Evolutionary conservation across 2,797 vertebrate genomes (phyloP).

Genomic region (Lutjanus campechanus): DNA sequence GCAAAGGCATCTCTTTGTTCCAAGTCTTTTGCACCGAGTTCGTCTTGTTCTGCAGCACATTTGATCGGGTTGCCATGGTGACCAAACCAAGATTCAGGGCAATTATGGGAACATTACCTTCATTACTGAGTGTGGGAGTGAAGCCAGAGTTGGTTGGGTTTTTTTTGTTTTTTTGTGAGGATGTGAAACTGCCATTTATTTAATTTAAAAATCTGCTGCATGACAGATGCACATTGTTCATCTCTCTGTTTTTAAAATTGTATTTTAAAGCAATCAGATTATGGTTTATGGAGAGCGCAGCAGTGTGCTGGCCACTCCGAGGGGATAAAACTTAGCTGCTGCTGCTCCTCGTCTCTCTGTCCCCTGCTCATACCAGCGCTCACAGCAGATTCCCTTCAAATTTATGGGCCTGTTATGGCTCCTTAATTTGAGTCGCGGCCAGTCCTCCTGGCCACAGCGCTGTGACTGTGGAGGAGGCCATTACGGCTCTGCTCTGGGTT

Average conservation of each 20-base stretch:
- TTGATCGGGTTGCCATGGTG: constrained; percentile 55
- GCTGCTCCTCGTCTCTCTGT: constrained; percentile 31
- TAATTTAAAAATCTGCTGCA: constrained; percentile 40
- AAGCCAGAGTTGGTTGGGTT: constrained; percentile 31
- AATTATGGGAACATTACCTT: constrained; percentile 57
- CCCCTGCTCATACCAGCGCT: constrained; percentile 33
- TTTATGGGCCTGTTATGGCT: constrained; percentile 65
- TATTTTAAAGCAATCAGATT: constrained; percentile 37
- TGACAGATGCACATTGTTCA: constrained; percentile 31
- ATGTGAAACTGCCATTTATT: constrained; percentile 49
- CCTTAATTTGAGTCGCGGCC: constrained; percentile 65
- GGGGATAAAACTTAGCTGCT: constrained; percentile 34
- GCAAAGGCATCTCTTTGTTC: constrained; percentile 12
- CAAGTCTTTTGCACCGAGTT: constrained; percentile 1
- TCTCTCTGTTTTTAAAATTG: constrained; percentile 12
- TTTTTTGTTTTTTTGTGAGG: constrained; percentile 7
- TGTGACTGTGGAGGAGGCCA: constrained; percentile 61
- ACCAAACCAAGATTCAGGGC: constrained; percentile 39
- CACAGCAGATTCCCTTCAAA: constrained; percentile 52
- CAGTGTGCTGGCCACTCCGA: constrained; percentile 16
- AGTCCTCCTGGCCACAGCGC: constrained; percentile 55
- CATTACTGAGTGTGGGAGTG: constrained; percentile 52
- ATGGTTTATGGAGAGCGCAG: constrained; percentile 28
- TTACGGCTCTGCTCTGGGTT: constrained; percentile 53
- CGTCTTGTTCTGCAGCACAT: constrained; percentile 25